phyloP scores from a whole-genome alignment of 2,113 vertebrate genomes.

The Camelus dromedarius region DNA sequence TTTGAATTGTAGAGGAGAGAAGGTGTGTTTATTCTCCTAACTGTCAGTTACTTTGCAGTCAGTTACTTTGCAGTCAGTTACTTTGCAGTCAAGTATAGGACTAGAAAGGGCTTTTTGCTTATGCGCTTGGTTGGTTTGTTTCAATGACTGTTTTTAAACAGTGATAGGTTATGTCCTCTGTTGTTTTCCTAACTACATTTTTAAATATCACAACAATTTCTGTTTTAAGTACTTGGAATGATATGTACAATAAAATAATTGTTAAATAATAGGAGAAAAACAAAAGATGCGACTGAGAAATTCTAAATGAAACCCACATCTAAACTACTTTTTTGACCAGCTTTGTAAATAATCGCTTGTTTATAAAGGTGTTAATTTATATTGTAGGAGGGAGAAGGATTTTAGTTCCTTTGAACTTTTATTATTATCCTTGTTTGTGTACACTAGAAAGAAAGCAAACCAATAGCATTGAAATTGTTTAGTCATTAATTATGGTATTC shows the following conservation, averaged over 20 bases:
- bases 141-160: background rate
- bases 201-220: background rate
- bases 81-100: background rate
- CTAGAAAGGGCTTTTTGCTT: conserved; percentile 54
- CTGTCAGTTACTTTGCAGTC: background rate
- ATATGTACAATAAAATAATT: background rate
- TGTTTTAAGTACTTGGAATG: conserved; percentile 1
- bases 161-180: background rate
- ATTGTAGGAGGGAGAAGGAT: background rate
- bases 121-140: background rate
- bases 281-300: background rate
- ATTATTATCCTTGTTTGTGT: background rate
- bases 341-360: background rate
- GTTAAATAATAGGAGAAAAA: conserved; percentile 29
- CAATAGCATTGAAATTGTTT: background rate
- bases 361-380: background rate
- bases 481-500: background rate
- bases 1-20: background rate
- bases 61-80: no score
- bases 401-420: conserved; percentile 27
- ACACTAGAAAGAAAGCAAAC: background rate
- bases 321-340: conserved; percentile 20
- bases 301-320: background rate
- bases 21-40: background rate
- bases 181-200: background rate